Conservation (phyloP, 2,888 invertebrate genomes). For the Eumacrocentrus americanus region DNA sequence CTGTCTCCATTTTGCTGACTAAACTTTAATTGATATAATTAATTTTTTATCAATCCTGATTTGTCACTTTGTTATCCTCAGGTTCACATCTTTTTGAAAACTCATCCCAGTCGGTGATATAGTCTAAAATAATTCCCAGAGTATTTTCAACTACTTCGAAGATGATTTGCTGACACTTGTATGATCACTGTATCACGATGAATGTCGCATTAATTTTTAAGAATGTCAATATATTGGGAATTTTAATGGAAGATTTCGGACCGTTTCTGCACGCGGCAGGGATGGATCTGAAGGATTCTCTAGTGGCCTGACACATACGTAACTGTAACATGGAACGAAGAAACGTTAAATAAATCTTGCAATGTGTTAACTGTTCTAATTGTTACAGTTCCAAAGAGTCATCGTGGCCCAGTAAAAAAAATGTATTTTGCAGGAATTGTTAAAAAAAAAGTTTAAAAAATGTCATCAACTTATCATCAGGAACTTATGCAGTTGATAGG, state of each 20-base stretch:
- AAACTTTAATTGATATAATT: no score
- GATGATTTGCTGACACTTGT: no score
- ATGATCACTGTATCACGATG: no score
- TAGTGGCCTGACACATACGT: slow-evolving; percentile 37
- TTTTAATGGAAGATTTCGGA: background rate
- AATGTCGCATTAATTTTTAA: no score
- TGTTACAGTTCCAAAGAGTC: slow-evolving; percentile 46
- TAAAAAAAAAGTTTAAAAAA: background rate
- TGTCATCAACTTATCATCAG: no score
- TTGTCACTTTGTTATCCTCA: background rate
- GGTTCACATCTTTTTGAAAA: background rate
- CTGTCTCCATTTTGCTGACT: slow-evolving; percentile 35
- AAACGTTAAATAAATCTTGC: slow-evolving; percentile 56
- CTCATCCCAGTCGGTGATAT: no score
- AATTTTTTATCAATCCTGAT: background rate
- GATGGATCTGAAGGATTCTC: slow-evolving; percentile 41
- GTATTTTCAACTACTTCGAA: no score
- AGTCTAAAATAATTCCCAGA: no score
- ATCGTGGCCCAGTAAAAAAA: background rate
- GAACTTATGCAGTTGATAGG: no score
- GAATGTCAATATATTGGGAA: no score
- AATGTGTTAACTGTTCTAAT: slow-evolving; percentile 54
- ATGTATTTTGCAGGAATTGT: background rate
- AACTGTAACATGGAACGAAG: slow-evolving; percentile 57
- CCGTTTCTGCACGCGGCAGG: slow-evolving; percentile 23